Base-by-base conservation (phyloP, 2,113 vertebrate genomes). In the Ondatra zibethicus region DNA sequence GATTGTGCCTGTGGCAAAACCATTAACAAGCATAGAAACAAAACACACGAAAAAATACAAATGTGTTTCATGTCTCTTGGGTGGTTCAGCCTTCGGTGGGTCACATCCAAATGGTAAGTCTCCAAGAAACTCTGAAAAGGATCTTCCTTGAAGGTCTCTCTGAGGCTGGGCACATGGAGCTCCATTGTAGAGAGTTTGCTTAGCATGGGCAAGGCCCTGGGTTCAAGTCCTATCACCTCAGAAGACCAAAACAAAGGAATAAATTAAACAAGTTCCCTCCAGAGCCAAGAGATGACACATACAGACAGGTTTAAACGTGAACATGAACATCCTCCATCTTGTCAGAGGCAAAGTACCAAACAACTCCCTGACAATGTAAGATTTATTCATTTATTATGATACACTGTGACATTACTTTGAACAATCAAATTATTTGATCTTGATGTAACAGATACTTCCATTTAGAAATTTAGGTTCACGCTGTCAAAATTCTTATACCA, bases 1-100 rank as follows among this genome's bases (percentile, higher is more conserved):
- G n/a, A 88, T 92, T 95, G 82, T 0, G 42, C 92, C 93, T 92
- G 86, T 85, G 85, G 85, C 82, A 88, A 95, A 90, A 70, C 85
- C 66, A 84, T 94, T 76, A 93, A 96, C 50, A 89, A 52, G 55
- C 81, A 65, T 16, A 87, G 75, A 89, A 93, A 72, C 42, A 77
- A 91, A 90, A 89, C 25, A 66, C 73, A 85, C 52, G 42, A 31
- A 81, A 75, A 75, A 91, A 72, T 19, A 84, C 61, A 16, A 77
- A 50, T 82, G 39, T 58, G 13, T 9, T 80, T 86, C 65, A 9
- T 47, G 42, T 42, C 17, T 75, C 45, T 55, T 29, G 29, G n/a
- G 25, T 25, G 73, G 45, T 39, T 89, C 19, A 84, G 93, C 25
- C 42, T 47, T 87, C 31, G 9, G 63, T 42, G 10, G 50, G 55